Percentiles rank a stretch among this genome's conserved stretches.
phyloP scores from a whole-genome alignment of 2,888 invertebrate species.

The Lasioglossum calceatum region DNA sequence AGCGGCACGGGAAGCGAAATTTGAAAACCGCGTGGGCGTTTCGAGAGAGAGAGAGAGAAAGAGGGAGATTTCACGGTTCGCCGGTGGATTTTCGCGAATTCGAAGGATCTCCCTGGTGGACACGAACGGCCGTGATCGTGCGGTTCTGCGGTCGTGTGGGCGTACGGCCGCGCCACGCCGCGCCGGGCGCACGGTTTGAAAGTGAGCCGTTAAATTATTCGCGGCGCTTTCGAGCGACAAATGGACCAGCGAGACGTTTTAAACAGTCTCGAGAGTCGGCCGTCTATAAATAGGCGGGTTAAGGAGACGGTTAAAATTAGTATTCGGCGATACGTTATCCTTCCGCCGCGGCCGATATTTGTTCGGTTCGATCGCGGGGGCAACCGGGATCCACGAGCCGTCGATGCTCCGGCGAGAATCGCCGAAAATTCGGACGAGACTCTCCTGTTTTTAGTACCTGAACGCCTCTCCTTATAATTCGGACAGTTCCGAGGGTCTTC shows the following conservation, averaged over 20 bases:
- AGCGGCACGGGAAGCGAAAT: not conserved
- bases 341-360: not conserved
- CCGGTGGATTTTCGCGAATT: slow-evolving; percentile 6
- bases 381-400: not conserved
- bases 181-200: slow-evolving; percentile 66
- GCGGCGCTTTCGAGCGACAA: slow-evolving; percentile 69
- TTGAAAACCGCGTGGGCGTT: not conserved
- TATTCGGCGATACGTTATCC: slow-evolving; percentile 38
- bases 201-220: slow-evolving; percentile 69
- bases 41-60: not conserved
- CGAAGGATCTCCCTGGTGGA: slow-evolving; percentile 3
- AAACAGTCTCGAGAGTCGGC: slow-evolving; percentile 72
- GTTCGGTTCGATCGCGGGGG: not conserved
- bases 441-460: not conserved
- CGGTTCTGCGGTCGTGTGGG: slow-evolving; percentile 23
- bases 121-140: slow-evolving; percentile 9
- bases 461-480: not conserved
- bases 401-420: not conserved
- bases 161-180: slow-evolving; percentile 34
- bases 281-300: slow-evolving; percentile 71
- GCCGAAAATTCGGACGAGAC: not conserved
- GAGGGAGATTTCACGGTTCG: not conserved
- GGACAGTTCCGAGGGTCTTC: not conserved
- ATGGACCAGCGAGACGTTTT: slow-evolving; percentile 73
- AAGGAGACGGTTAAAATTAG: slow-evolving; percentile 75